Percentiles rank a stretch among this genome's conserved stretches.
Conservation (phyloP, 2,797 vertebrate genomes). For the Sylvilagus floridanus region DNA sequence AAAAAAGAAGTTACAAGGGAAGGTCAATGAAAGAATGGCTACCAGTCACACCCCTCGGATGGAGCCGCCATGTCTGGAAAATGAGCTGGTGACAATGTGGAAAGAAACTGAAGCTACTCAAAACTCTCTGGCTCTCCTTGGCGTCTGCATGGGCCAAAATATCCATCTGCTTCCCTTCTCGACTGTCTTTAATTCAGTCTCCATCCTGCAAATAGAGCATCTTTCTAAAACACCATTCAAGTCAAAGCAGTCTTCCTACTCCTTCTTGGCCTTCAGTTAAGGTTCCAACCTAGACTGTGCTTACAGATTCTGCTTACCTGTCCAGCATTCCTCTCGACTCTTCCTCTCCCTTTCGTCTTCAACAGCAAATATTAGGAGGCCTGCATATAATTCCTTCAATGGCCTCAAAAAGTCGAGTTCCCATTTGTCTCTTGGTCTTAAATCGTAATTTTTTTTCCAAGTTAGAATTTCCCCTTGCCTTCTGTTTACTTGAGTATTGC, state of each 20-base stretch:
- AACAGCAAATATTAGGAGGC: not conserved
- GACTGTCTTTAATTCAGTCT: not conserved
- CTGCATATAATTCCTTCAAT: rapidly evolving
- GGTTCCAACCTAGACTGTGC: not conserved
- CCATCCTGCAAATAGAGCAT: not conserved
- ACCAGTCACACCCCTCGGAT: not conserved
- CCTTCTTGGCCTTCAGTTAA: not conserved
- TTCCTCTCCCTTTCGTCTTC: not conserved
- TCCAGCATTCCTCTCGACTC: rapidly evolving
- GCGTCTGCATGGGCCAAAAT: not conserved
- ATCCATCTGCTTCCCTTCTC: not conserved
- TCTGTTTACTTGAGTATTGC: not conserved
- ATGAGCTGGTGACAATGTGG: not conserved
- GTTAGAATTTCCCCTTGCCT: not conserved
- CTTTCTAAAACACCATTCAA: not conserved
- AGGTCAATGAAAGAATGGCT: not conserved
- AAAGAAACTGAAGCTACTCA: not conserved
- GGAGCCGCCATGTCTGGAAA: not conserved
- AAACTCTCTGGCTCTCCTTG: not conserved
- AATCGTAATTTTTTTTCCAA: not conserved
- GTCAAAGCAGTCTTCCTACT: not conserved
- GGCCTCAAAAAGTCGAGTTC: not conserved
- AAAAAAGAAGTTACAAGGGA: not conserved
- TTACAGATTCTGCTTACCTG: not conserved
- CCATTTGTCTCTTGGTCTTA: not conserved